These are phyloP conservation scores for Agrypnus murinus DNA, from an alignment of 2,888 invertebrate species.

Conservation along the genomic window DNA sequence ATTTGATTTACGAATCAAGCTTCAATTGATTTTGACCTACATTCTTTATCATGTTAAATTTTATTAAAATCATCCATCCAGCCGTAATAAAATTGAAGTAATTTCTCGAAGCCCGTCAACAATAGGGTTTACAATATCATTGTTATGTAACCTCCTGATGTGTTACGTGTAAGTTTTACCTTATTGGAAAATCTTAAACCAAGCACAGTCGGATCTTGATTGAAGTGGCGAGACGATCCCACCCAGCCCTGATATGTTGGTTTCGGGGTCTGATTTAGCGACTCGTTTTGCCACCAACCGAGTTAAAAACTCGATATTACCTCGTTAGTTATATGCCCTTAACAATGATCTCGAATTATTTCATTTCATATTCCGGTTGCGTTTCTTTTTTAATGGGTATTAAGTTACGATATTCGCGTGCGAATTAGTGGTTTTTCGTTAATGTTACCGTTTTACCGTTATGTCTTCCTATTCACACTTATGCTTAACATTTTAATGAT, in stretches of 20 bases:
- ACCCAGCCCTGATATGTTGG: slow-evolving; percentile 27
- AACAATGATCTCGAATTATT: slow-evolving; percentile 12
- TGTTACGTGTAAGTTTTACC: slow-evolving; percentile 12
- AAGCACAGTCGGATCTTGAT: slow-evolving; percentile 50
- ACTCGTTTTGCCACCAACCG: slow-evolving; percentile 52
- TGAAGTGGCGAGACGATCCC: slow-evolving; percentile 50
- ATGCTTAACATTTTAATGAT: no score
- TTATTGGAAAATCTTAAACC: slow-evolving; percentile 48
- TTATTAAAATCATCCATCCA: slow-evolving; percentile 26
- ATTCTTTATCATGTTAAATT: slow-evolving; percentile 29
- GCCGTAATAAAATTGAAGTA: slow-evolving; percentile 8
- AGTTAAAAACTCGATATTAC: slow-evolving; percentile 44
- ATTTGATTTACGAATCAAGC: slow-evolving; percentile 35
- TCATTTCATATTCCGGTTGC: slow-evolving; percentile 23
- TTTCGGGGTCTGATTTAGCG: slow-evolving; percentile 49
- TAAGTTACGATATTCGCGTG: slow-evolving; percentile 18
- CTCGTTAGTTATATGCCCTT: slow-evolving; percentile 46
- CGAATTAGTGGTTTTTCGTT: slow-evolving; percentile 10
- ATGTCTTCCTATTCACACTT: no score
- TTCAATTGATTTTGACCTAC: slow-evolving; percentile 33
- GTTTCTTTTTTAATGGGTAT: slow-evolving; percentile 26
- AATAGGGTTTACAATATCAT: slow-evolving; percentile 5
- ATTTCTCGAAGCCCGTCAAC: slow-evolving; percentile 4
- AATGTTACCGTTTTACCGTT: not conserved
- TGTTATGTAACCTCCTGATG: not conserved